Evolutionary conservation across 2,888 invertebrate species (phyloP), one percentile per base, ranked within the genome.

Genomic region (Saturnia pavonia): DNA sequence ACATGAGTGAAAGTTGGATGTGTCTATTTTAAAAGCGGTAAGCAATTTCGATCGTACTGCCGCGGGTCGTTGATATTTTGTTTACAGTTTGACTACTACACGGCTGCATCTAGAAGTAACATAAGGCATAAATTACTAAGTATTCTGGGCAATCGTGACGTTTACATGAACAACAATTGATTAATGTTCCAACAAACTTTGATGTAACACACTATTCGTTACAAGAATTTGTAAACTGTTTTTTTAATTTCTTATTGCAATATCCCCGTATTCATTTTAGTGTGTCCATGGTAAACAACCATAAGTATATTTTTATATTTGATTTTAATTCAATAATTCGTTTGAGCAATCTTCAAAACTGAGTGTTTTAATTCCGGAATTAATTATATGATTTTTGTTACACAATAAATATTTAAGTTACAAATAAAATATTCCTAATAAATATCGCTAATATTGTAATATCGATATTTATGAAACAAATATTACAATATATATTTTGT

Each of bases 161-260:
- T 81, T 78, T 81, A 86, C 86, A 87, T 82, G 82, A 79, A 77
- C 79, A 76, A 77, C 75, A 68, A 75, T 71, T 81, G 82, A 86
- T 85, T 82, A 71, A 71, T 68, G 68, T 48, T 27, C 40, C 19
- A 63, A 63, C 40, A 65, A 65, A 65, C 40, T 65, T 65, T 57
- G 57, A 57, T 25, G 57, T 25, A 57, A 57, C 57, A 12, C 12
- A 57, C 9, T 57, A 9, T 25, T 12, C 48, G 48, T 68, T 68
- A 34, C 43, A 68, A 68, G 14, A 68, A 67, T 67, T 67, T 45
- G 45, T 67, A 16, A 67, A 12, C 11, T 45, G 48, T 45, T 25
- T 45, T 45, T 25, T 48, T 12, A 8, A 54, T 22, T 25, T 34
- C 3, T 34, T 34, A 34, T 34, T 34, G 43, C 43, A 51, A 51